Evolutionary conservation across 2,888 invertebrate species (phyloP).

Genomic region (Aphidius colemani): DNA sequence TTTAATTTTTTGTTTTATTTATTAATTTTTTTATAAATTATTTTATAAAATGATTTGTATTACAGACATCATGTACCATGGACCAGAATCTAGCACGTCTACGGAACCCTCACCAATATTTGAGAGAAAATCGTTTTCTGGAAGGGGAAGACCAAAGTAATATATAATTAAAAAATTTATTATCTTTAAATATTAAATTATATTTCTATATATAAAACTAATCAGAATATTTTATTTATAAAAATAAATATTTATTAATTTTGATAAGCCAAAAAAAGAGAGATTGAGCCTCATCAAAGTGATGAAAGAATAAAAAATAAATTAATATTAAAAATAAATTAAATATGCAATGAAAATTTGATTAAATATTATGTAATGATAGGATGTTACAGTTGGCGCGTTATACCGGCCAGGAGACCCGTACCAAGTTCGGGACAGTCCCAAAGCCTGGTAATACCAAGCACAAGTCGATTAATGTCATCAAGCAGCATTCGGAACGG

Average conservation of each 20-base stretch:
- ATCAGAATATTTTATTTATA: constrained; percentile 11
- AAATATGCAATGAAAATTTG: too few relatives aligned
- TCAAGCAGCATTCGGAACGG: constrained; percentile 55
- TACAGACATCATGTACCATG: constrained; percentile 60
- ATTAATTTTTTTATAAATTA: not conserved
- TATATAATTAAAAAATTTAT: constrained; percentile 10
- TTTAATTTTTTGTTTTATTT: too few relatives aligned
- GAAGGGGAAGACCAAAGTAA: constrained; percentile 56
- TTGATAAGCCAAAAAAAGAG: not conserved
- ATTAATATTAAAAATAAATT: too few relatives aligned
- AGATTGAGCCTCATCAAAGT: too few relatives aligned
- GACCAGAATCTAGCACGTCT: constrained; percentile 63
- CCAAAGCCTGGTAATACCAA: constrained; percentile 57
- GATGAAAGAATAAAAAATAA: too few relatives aligned
- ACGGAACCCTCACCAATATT: constrained; percentile 64
- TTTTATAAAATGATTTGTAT: constrained; percentile 15
- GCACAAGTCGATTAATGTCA: constrained; percentile 58
- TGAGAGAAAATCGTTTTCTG: constrained; percentile 61
- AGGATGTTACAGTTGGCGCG: constrained; percentile 61
- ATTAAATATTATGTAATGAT: too few relatives aligned
- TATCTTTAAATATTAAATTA: not conserved
- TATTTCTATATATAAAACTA: not conserved
- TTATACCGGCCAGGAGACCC: constrained; percentile 60
- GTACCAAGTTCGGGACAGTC: constrained; percentile 58
- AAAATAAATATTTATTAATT: not conserved